Percentiles rank a stretch among this genome's conserved stretches.
Evolutionary conservation across 2,888 invertebrate species (phyloP).

Genomic region (Cephus rjabovi): DNA sequence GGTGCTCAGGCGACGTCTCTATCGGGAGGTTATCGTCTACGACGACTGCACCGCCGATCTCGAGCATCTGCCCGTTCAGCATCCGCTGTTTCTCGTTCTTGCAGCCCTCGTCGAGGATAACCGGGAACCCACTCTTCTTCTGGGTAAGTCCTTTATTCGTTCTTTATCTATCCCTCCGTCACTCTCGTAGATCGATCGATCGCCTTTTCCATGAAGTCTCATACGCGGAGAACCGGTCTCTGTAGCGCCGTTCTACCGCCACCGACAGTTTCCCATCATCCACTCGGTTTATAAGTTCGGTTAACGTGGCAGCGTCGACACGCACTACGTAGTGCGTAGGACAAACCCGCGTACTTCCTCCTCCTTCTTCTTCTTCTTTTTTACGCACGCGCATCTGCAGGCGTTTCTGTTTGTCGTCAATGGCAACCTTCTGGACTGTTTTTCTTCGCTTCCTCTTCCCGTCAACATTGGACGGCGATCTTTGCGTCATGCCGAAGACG

Average conservation of each 20-base stretch:
- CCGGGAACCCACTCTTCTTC: constrained; percentile 74
- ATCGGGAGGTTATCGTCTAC: constrained; percentile 76
- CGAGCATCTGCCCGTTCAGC: constrained; percentile 70
- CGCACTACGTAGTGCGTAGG: too few relatives aligned
- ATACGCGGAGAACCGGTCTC: too few relatives aligned
- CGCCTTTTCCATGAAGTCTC: too few relatives aligned
- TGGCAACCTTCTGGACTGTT: neutral
- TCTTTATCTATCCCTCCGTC: too few relatives aligned
- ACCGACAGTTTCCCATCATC: too few relatives aligned
- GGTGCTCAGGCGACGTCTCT: constrained; percentile 69
- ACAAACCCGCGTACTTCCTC: neutral
- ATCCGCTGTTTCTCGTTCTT: constrained; percentile 75
- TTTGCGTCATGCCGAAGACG: constrained; percentile 1
- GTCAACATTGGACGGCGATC: constrained; percentile 10
- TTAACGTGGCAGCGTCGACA: too few relatives aligned
- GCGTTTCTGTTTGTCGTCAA: too few relatives aligned
- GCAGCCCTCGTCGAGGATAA: constrained; percentile 77
- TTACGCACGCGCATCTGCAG: neutral
- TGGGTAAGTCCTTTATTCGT: constrained; percentile 70
- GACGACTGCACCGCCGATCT: constrained; percentile 76
- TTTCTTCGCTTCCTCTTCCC: constrained; percentile 13
- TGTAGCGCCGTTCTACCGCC: too few relatives aligned
- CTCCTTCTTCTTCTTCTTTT: constrained; percentile 7
- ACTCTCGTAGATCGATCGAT: too few relatives aligned
- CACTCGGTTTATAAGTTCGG: too few relatives aligned